Conservation (phyloP, 2,888 invertebrate genomes). For the Chydorus sphaericus region DNA sequence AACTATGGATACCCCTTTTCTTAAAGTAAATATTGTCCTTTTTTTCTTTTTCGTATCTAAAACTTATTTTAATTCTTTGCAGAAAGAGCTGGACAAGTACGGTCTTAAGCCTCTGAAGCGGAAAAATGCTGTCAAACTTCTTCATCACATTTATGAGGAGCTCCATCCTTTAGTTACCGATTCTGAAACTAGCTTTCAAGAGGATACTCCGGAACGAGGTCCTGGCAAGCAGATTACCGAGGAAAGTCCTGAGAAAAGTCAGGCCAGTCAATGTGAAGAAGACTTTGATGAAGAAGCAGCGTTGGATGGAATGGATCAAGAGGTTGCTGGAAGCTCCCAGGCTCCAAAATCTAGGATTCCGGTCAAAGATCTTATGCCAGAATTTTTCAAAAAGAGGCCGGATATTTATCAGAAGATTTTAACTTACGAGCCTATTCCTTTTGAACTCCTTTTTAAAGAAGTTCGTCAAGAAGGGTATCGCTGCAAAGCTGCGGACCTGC, state of each 20-base stretch:
- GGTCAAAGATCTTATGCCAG: slow-evolving; percentile 18
- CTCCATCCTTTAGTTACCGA: slow-evolving; percentile 32
- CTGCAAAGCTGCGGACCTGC: slow-evolving; percentile 31
- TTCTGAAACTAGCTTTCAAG: slow-evolving; percentile 14
- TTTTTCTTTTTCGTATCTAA: slow-evolving; percentile 6
- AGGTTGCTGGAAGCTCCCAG: background rate
- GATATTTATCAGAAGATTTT: slow-evolving; percentile 33
- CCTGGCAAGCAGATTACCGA: background rate
- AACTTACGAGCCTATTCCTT: slow-evolving; percentile 35
- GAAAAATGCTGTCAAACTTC: slow-evolving; percentile 35
- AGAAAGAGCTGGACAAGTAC: slow-evolving; percentile 37
- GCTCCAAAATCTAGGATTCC: background rate
- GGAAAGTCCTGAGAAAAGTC: background rate
- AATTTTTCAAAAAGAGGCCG: slow-evolving; percentile 27
- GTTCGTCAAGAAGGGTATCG: slow-evolving; percentile 32
- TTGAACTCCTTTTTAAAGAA: slow-evolving; percentile 31
- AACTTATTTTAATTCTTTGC: slow-evolving; percentile 20
- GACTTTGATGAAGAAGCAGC: background rate
- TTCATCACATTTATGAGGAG: slow-evolving; percentile 40
- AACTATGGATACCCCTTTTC: slow-evolving; percentile 35
- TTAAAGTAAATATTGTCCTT: slow-evolving; percentile 31
- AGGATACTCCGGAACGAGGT: slow-evolving; percentile 1
- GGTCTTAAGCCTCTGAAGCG: slow-evolving; percentile 38
- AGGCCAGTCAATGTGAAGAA: background rate
- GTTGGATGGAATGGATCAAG: background rate